Conservation (phyloP, 2,888 invertebrate genomes). For the Nemotelus nigrinus region DNA sequence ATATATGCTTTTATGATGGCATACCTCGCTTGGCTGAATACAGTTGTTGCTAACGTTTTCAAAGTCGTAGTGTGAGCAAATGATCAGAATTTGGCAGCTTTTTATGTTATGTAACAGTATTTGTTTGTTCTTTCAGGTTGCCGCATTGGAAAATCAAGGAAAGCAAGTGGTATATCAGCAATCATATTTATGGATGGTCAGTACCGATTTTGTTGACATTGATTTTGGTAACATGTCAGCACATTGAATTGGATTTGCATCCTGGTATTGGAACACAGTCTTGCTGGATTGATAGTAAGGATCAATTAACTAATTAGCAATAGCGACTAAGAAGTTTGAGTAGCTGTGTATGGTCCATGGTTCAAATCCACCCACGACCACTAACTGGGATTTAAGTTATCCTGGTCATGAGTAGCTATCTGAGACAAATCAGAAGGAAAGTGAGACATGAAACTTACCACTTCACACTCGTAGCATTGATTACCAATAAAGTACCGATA, state of each 20-base stretch:
- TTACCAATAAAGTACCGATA: no score
- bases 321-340: no score
- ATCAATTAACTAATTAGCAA: neutral
- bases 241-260: conserved; percentile 52
- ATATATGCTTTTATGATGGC: conserved; percentile 73
- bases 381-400: no score
- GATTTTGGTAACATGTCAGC: conserved; percentile 62
- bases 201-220: conserved; percentile 63
- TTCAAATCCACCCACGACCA: no score
- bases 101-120: conserved; percentile 59
- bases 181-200: conserved; percentile 66
- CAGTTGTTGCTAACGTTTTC: conserved; percentile 75
- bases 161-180: conserved; percentile 58
- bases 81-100: neutral
- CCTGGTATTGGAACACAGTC: conserved; percentile 69
- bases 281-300: conserved; percentile 75
- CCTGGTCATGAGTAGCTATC: no score
- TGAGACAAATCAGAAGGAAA: no score
- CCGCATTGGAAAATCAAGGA: conserved; percentile 54
- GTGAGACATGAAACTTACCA: no score
- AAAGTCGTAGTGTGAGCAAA: conserved; percentile 72
- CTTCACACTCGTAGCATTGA: no score
- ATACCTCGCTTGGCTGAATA: conserved; percentile 78
- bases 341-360: no score
- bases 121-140: conserved; percentile 50